Conservation (phyloP, 2,888 invertebrate species). For the Hypercompe scribonia region DNA sequence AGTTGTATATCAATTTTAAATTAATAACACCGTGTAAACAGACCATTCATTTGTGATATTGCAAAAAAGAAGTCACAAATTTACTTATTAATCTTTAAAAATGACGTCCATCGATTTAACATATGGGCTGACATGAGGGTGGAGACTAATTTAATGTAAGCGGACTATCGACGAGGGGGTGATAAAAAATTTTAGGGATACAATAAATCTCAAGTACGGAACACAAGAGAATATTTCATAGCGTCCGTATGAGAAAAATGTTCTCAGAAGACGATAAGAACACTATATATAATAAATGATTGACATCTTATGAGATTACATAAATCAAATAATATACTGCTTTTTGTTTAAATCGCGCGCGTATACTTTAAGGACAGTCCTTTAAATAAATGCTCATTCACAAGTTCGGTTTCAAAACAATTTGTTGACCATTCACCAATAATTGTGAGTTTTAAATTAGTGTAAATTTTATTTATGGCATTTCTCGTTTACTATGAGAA, state of each 20-base stretch:
- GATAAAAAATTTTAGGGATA: slow-evolving; percentile 28
- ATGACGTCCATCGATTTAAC: background rate
- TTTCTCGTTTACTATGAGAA: background rate
- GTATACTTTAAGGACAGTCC: slow-evolving; percentile 7
- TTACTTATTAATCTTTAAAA: slow-evolving; percentile 15
- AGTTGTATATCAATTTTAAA: background rate
- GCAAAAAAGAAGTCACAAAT: slow-evolving; percentile 32
- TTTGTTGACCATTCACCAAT: too few relatives aligned
- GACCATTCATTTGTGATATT: slow-evolving; percentile 27
- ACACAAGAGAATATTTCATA: background rate
- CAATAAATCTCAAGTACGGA: slow-evolving; percentile 7
- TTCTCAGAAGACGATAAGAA: slow-evolving; percentile 40
- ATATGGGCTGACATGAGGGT: background rate
- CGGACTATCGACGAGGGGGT: slow-evolving; percentile 25
- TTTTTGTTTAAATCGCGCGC: background rate
- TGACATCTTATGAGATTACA: slow-evolving; percentile 51
- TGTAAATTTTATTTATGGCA: background rate
- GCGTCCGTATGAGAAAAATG: slow-evolving; percentile 2
- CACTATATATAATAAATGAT: slow-evolving; percentile 41
- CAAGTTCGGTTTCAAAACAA: too few relatives aligned
- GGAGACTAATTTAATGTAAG: slow-evolving; percentile 11
- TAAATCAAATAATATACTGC: slow-evolving; percentile 34
- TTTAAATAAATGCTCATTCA: background rate
- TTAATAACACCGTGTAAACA: slow-evolving; percentile 27
- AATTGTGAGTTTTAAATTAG: background rate